These are phyloP conservation scores for Drosophila dives DNA, from an alignment of 2,888 invertebrate species.

Conservation along the genomic window DNA sequence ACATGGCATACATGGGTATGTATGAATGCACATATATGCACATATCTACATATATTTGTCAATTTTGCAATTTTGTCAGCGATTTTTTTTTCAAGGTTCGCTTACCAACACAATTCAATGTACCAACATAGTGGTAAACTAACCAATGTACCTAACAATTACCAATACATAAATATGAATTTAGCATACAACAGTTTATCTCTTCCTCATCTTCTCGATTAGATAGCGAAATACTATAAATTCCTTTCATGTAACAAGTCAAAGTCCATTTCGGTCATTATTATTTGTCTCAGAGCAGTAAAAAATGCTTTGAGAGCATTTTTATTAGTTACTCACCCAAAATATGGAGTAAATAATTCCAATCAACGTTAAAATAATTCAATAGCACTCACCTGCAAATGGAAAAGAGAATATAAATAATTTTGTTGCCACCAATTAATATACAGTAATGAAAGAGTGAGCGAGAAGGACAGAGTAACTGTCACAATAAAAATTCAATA, in stretches of 20 bases:
- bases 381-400: slow-evolving; percentile 62
- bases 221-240: not conserved
- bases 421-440: not conserved
- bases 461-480: slow-evolving; percentile 2
- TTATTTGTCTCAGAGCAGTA: not conserved
- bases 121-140: not conserved
- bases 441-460: not conserved
- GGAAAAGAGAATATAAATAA: slow-evolving; percentile 8
- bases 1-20: slow-evolving; percentile 50
- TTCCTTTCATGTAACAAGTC: not conserved
- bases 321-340: slow-evolving; percentile 31
- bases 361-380: slow-evolving; percentile 21
- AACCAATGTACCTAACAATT: not conserved
- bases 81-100: not conserved
- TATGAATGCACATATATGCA: not conserved
- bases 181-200: not conserved
- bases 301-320: not conserved
- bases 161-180: not conserved
- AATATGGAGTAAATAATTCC: slow-evolving; percentile 9
- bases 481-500: slow-evolving; percentile 34
- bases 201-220: not conserved
- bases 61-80: not conserved
- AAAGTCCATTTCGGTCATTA: not conserved
- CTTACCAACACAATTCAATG: not conserved
- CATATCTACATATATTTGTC: not conserved